phyloP scores from a whole-genome alignment of 2,888 invertebrate genomes.

The Tiliacea citrago region DNA sequence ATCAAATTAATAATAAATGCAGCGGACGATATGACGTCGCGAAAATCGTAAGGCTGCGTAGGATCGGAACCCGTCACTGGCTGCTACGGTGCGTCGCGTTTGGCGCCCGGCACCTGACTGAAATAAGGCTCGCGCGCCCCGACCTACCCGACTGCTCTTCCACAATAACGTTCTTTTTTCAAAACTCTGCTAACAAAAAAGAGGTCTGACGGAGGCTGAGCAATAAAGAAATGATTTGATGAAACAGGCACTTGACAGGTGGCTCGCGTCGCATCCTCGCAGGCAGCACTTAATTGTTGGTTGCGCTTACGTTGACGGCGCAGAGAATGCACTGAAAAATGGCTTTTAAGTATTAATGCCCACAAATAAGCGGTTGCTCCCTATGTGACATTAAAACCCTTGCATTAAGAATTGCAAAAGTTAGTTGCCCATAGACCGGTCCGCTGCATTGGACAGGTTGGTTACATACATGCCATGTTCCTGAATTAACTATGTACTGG shows the following conservation, averaged over 20 bases:
- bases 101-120: conserved; percentile 90
- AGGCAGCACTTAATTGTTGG: conserved; percentile 85
- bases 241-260: conserved; percentile 89
- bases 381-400: conserved; percentile 82
- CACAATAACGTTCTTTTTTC: conserved; percentile 86
- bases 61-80: conserved; percentile 70
- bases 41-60: conserved; percentile 77
- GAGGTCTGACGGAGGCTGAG: conserved; percentile 86
- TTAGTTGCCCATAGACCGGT: conserved; percentile 73
- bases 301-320: conserved; percentile 80
- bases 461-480: conserved; percentile 13
- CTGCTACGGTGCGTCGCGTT: conserved; percentile 81
- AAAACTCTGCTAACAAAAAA: conserved; percentile 86
- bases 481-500: conserved; percentile 12
- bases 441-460: conserved; percentile 36
- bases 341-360: conserved; percentile 86
- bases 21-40: conserved; percentile 65
- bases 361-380: conserved; percentile 86
- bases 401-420: conserved; percentile 77
- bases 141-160: conserved; percentile 88
- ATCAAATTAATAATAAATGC: conserved; percentile 44
- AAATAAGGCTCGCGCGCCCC: conserved; percentile 87
- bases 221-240: conserved; percentile 90
- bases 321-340: conserved; percentile 86
- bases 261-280: conserved; percentile 86